Evolutionary conservation across 2,888 invertebrate species (phyloP), one percentile per base, ranked within the genome.

Genomic region (Luffia ferchaultella): DNA sequence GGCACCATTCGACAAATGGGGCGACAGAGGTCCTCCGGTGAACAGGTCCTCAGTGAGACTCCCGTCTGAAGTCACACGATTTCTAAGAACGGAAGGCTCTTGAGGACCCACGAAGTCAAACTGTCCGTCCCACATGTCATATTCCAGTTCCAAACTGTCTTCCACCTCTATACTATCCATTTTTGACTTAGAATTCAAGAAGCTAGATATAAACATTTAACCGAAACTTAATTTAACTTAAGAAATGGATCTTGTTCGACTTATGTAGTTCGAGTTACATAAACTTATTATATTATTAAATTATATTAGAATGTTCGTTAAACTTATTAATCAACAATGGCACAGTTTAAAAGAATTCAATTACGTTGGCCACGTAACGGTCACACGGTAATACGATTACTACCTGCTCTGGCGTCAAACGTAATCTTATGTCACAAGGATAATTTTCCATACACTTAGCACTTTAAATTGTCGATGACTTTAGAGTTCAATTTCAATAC

Each of bases 71-170:
- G 72, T 73, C 53, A 79, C 72, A 49, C 84, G 69, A 15, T 62
- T 63, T 42, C 80, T 66, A 19, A 65, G 60, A 16, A 73, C 71
- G 1, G 75, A 67, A 1, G 76, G 68, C 2, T 72, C 79, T 60
- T 84, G 85, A 9, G 87, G 85, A 44, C 93, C 93, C 60, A 93
- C 87, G 74, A 93, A 93, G 76, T 93, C 92, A 65, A 94, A 94
- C 78, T 93, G 93, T 53, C 93, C 93, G 70, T 93, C 92, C 93
- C 93, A 94, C 89, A 93, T 90, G 68, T 94, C 93, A 73, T 91
- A 93, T 73, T 92, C 93, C 73, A 93, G 84, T 65, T 92, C 93
- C 62, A 90, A 73, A 65, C 87, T 87, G 60, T 88, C 88, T 64
- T 77, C 85, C 55, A 76, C 76, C 50, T 84, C 85, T 52, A 78